phyloP scores from a whole-genome alignment of 2,888 invertebrate genomes.

The Lymantria monacha region DNA sequence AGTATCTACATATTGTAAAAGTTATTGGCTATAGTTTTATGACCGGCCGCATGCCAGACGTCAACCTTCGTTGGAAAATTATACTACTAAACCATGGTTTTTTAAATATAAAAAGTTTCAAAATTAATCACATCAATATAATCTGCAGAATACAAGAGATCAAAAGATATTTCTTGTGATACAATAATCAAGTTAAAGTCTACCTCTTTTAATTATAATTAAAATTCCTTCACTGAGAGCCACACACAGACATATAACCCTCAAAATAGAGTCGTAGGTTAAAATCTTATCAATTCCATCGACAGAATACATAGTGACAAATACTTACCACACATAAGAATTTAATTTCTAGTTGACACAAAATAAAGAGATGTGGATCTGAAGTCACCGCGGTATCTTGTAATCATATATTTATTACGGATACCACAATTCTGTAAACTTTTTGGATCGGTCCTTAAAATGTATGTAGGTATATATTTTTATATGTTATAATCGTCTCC shows the following conservation, averaged over 20 bases:
- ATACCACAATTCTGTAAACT: conserved; percentile 12
- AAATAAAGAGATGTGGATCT: conserved; percentile 46
- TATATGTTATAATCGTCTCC: too few species aligned
- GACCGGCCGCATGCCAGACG: too few species aligned
- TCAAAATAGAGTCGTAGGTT: conserved; percentile 20
- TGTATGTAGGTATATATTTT: too few species aligned
- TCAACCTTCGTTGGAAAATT: too few species aligned
- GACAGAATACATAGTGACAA: conserved; percentile 18
- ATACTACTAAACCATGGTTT: too few species aligned
- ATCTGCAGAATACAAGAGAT: too few species aligned
- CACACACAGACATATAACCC: conserved; percentile 7
- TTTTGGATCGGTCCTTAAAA: conserved; percentile 8
- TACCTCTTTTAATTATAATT: conserved; percentile 1
- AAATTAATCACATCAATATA: too few species aligned
- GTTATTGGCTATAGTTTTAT: too few species aligned
- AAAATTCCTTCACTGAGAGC: neutral
- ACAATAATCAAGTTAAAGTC: too few species aligned
- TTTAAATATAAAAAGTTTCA: too few species aligned
- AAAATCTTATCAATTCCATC: conserved; percentile 24
- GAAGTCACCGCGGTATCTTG: conserved; percentile 30
- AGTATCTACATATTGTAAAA: too few species aligned
- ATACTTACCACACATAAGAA: conserved; percentile 26
- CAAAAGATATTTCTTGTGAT: too few species aligned
- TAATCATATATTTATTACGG: conserved; percentile 59
- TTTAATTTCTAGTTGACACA: conserved; percentile 40